Evolutionary conservation across 2,888 invertebrate species (phyloP).

Genomic region (Cryptocheilus praepositus): DNA sequence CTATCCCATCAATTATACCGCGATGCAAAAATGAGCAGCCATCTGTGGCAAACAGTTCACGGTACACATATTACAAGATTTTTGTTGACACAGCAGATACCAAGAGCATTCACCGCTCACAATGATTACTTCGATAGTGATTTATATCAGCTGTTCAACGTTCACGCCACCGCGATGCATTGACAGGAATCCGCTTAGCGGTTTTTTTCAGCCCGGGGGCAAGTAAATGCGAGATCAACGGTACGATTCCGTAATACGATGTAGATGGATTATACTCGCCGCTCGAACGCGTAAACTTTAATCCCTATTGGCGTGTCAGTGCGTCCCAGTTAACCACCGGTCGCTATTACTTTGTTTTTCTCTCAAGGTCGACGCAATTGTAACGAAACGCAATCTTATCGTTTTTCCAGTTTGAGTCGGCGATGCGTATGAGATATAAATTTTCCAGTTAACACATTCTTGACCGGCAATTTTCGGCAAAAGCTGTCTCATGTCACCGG

Average conservation of each 20-base stretch:
- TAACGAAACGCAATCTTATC: no score
- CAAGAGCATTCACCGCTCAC: neutral
- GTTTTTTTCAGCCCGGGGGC: neutral
- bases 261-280: neutral
- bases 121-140: neutral
- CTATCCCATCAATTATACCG: no score
- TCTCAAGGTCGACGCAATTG: no score
- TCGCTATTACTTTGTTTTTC: no score
- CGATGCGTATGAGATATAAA: no score
- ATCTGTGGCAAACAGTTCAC: no score
- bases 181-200: neutral
- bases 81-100: neutral
- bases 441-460: no score
- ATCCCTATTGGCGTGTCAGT: neutral
- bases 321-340: neutral
- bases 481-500: no score
- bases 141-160: neutral
- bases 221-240: constrained; percentile 3
- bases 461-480: no score
- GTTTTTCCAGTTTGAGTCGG: no score
- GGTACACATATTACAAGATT: neutral
- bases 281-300: constrained; percentile 7
- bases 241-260: constrained; percentile 6
- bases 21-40: no score
- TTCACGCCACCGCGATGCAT: neutral